A percentile compares a stretch with the other conserved stretches of the same genome.
phyloP scores from a whole-genome alignment of 2,888 invertebrate genomes.

The Drosophila infuscata region DNA sequence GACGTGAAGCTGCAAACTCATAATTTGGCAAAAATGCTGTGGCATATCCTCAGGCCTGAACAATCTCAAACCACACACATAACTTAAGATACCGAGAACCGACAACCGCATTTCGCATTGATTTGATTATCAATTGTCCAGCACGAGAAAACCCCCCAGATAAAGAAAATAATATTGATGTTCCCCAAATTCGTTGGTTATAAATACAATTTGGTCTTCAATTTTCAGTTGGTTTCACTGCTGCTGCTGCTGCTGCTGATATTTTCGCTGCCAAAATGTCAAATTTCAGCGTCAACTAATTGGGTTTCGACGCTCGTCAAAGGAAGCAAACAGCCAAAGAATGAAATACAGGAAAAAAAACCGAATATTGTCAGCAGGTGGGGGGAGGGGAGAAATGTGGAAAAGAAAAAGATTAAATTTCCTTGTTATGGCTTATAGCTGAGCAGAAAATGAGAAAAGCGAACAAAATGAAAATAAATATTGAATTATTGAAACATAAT shows the following conservation, averaged over 20 bases:
- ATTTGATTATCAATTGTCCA: constrained; percentile 63
- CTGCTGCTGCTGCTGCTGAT: constrained; percentile 19
- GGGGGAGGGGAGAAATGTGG: constrained; percentile 27
- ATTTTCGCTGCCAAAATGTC: constrained; percentile 48
- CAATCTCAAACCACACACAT: constrained; percentile 17
- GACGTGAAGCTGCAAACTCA: constrained; percentile 40
- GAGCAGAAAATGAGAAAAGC: constrained; percentile 55
- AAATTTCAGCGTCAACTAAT: constrained; percentile 73
- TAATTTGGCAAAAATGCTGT: background rate
- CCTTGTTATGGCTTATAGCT: constrained; percentile 68
- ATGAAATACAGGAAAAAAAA: constrained; percentile 14
- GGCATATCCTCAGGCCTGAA: constrained; percentile 16
- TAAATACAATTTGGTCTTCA: constrained; percentile 69
- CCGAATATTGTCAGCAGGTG: constrained; percentile 48
- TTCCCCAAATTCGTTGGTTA: constrained; percentile 42
- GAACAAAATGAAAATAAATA: constrained; percentile 71
- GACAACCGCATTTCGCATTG: constrained; percentile 20
- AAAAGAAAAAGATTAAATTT: constrained; percentile 75
- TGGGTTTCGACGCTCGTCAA: constrained; percentile 68
- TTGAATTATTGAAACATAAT: constrained; percentile 78
- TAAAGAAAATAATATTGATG: constrained; percentile 35
- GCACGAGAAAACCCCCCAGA: constrained; percentile 15
- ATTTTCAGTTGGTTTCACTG: constrained; percentile 62
- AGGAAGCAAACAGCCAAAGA: constrained; percentile 23
- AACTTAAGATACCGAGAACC: background rate